Base-by-base conservation (phyloP, 2,888 invertebrate species). In the Falcaria lacertinaria region DNA sequence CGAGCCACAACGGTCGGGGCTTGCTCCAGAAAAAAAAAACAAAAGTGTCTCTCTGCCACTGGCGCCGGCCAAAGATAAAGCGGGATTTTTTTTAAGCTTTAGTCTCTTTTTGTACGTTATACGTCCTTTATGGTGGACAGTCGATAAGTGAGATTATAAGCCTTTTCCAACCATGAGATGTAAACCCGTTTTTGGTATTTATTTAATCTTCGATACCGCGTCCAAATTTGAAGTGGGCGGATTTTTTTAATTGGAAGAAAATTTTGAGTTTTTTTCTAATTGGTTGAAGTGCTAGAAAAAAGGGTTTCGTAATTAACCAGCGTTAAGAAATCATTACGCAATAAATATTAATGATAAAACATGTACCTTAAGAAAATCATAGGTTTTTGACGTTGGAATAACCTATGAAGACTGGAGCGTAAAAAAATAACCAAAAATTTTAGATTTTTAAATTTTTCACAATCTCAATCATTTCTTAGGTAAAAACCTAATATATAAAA, bases 11-110 rank as follows among this genome's bases (percentile, higher is more conserved):
- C 19, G 42, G 40, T 43, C 43, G 41, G 38, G 46, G 46, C 48
- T 51, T 48, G 51, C 52, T 42, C 50, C 34, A 33, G 39, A 46
- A 45, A 52, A 50, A n/a, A 47, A 48, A 42, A 43, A 37, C 39
- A 36, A 43, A 48, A 44, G 42, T 15, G 15, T 15, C 52, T 50
- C 56, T 55, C 52, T 67, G 60, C 66, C 65, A 65, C 64, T 68
- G 65, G 66, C 66, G 66, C 66, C 66, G 65, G 16, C 45, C 51
- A 44, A 45, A 60, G 66, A 66, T 66, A 65, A 65, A 52, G 45
- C 43, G 40, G 50, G 22, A 48, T 46, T 48, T 56, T 44, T 47
- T 47, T 54, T 54, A 28, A 28, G 28, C 53, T 56, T 62, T 48
- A 52, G 45, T 54, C 51, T 40, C 41, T 51, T 57, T 58, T 63